Evolutionary conservation across 2,797 vertebrate genomes (phyloP), one percentile per base, ranked within the genome.

Genomic region (Brotogeris chrysoptera): DNA sequence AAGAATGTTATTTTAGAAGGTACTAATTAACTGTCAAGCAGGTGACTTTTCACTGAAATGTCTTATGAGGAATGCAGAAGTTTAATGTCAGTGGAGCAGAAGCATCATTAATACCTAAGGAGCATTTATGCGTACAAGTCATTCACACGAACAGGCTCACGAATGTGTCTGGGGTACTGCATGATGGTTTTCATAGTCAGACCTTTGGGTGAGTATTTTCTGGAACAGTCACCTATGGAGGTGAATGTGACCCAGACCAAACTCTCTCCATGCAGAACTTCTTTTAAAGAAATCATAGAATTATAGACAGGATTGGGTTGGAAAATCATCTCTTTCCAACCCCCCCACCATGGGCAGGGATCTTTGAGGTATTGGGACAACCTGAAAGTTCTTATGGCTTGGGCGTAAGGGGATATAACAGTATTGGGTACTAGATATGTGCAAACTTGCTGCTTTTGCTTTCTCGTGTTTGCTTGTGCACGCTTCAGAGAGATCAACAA

Each of bases 401-500:
- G 9, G 16, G 19, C 41, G 10, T 14, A 71, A 80, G 43, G 13
- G 4, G 12, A 14, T 53, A 21, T 53, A n/a, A 34, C 17, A 28
- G 18, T 7, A 6, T 7, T 2, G 0, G 12, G 39, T 17, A n/a
- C 10, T 21, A 41, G 14, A 5, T 34, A 9, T 2, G 5, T 6
- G 5, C 32, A 17, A 39, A 27, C 5, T 73, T 39, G 15, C 36
- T 83, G 7, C 24, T 76, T 90, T 69, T 72, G 11, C 34, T 84
- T 84, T 78, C 55, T 80, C n/a, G 24, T 41, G 18, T 39, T 70
- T 63, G 3, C 5, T 8, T 13, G 25, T 49, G 8, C 25, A 34
- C 0, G 2, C 20, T 55, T 92, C 39, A 39, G 47, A 64, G 50
- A 32, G 13, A 23, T 1, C 47, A 25, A 49, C 60, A 79, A 39